Conservation (phyloP, 2,113 vertebrate genomes). For the Pampusana beccarii region DNA sequence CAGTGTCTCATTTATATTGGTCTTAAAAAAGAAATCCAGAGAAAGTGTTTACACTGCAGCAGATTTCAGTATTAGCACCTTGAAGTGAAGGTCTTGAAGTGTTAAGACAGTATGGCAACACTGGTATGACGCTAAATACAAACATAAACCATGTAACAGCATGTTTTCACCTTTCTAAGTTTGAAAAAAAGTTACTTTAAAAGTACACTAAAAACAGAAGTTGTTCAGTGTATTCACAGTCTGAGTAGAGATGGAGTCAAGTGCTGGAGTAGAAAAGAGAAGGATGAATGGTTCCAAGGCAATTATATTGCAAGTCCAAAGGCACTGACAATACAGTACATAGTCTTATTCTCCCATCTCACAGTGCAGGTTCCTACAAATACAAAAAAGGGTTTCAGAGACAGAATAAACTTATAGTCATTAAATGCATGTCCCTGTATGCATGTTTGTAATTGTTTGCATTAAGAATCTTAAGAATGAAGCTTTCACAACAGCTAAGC, state of each 20-base stretch:
- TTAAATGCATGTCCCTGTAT: not conserved
- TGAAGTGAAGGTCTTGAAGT: slow-evolving; percentile 60
- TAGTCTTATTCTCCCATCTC: slow-evolving; percentile 93
- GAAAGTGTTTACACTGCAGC: slow-evolving; percentile 57
- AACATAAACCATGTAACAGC: not conserved
- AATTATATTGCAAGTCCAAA: slow-evolving; percentile 88
- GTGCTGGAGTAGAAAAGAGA: not conserved
- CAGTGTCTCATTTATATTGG: slow-evolving; percentile 42
- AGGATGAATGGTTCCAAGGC: not conserved
- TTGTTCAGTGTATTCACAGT: slow-evolving; percentile 39
- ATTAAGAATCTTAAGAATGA: not conserved
- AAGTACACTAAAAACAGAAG: slow-evolving; percentile 30
- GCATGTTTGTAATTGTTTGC: not conserved
- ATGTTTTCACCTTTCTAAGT: slow-evolving; percentile 7
- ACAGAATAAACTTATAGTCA: not conserved
- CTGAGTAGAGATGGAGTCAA: slow-evolving; percentile 13
- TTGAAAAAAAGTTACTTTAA: slow-evolving; percentile 10
- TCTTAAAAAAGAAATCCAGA: slow-evolving; percentile 58
- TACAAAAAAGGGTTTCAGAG: not conserved
- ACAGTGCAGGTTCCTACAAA: slow-evolving; percentile 89
- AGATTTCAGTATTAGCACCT: slow-evolving; percentile 74
- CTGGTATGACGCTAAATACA: not conserved
- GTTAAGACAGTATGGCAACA: slow-evolving; percentile 58
- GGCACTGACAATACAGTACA: slow-evolving; percentile 92
- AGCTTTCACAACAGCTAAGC: not conserved